A percentile compares a stretch with the other conserved stretches of the same genome.
phyloP scores from a whole-genome alignment of 2,113 vertebrate species.

The Irena cyanogastra region DNA sequence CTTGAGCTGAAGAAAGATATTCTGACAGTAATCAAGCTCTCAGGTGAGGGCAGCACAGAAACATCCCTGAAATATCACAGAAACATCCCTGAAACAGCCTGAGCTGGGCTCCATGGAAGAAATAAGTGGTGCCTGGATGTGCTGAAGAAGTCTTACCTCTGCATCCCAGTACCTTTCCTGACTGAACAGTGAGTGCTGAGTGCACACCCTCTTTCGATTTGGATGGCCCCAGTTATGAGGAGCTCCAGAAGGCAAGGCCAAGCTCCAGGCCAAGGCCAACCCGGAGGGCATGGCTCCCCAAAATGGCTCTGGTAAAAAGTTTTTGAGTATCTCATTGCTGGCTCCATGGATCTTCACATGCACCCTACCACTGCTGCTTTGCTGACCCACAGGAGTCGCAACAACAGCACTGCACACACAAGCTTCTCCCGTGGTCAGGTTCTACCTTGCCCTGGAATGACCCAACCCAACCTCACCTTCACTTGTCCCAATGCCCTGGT shows the following conservation, averaged over 20 bases:
- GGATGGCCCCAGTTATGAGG: neutral
- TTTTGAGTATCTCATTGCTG: neutral
- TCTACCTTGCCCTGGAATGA: neutral
- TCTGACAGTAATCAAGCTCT: neutral
- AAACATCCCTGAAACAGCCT: neutral
- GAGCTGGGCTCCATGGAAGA: neutral
- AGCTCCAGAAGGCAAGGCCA: neutral
- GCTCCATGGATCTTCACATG: neutral
- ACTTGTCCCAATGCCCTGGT: neutral
- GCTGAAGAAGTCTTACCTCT: neutral
- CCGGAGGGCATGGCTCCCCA: neutral
- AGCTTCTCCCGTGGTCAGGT: neutral
- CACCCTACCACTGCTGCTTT: rapidly evolving
- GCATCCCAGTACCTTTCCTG: neutral
- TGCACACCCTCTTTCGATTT: neutral
- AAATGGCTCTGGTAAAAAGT: neutral
- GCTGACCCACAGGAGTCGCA: neutral
- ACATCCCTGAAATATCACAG: neutral
- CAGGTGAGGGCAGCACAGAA: neutral
- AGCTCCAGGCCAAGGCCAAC: neutral
- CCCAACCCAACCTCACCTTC: neutral
- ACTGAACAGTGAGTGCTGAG: neutral
- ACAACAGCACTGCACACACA: neutral
- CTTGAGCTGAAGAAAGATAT: neutral
- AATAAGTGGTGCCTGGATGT: neutral